A percentile compares a stretch with the other conserved stretches of the same genome.
These are phyloP conservation scores for Phaethon lepturus DNA, from an alignment of 2,113 vertebrate genomes.

Conservation along the genomic window DNA sequence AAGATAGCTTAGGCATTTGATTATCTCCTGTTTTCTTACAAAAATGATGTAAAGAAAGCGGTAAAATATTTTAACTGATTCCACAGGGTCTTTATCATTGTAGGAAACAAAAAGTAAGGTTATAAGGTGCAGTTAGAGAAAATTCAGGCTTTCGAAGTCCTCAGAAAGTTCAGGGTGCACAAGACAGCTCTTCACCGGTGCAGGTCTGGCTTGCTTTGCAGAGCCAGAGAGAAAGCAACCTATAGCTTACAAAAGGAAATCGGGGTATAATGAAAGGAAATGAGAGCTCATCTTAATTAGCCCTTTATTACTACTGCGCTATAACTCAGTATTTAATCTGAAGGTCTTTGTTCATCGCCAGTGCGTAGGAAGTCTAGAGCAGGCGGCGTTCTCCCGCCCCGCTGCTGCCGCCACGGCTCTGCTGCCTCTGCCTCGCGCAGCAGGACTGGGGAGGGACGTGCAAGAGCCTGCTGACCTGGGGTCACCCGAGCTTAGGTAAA, in stretches of 20 bases:
- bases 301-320: neutral
- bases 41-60: neutral
- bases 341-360: neutral
- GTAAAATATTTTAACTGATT: neutral
- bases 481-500: neutral
- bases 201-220: neutral
- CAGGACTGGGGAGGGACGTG: neutral
- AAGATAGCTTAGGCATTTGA: neutral
- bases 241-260: neutral
- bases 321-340: neutral
- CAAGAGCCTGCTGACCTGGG: neutral
- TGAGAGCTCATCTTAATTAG: neutral
- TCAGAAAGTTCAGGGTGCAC: neutral
- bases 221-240: neutral
- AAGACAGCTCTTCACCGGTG: neutral
- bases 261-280: neutral
- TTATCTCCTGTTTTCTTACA: neutral
- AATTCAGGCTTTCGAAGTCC: neutral
- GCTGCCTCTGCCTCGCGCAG: fast-evolving
- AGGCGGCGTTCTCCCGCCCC: neutral
- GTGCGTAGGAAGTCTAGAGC: neutral
- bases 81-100: neutral
- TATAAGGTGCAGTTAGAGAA: neutral
- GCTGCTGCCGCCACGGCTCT: neutral
- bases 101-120: neutral